Evolutionary conservation across 2,113 vertebrate genomes (phyloP), one percentile per base, ranked within the genome.

Genomic region (Sarotherodon lohbergeri): DNA sequence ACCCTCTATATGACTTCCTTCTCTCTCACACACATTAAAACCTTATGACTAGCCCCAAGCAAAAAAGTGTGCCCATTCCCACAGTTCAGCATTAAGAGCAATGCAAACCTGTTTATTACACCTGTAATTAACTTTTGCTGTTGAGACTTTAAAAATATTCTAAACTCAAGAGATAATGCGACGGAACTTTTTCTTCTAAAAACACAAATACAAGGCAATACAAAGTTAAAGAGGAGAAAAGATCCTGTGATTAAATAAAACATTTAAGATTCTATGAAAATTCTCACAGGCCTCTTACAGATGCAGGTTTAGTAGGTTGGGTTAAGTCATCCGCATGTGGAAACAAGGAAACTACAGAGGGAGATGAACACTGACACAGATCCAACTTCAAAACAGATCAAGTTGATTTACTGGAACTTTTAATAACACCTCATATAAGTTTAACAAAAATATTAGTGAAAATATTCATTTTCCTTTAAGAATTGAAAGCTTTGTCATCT

Each of bases 1-100:
- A 85, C 90, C 86, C 81, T 80, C 68, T 43, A 9, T 13, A 46
- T 0, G 9, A 83, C 56, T 85, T 90, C 87, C 82, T 43, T 73
- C 86, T 82, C 76, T 83, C 36, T 5, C 81, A 76, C 68, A 63
- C 88, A 39, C 71, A 54, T 79, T 22, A 52, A 81, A 89, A 86
- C 54, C 84, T 85, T 76, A 71, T 39, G 80, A 89, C 87, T 55
- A 10, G 90, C 89, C 89, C 57, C 6, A 5, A 81, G 88, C 68
- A 59, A 87, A 89, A 84, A 11, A 66, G n/a, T 19, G 9, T 9
- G 29, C 34, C 48, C 29, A 79, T 83, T 89, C 86, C 81, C 84
- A 86, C 22, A 88, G 66, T 5, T 32, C 78, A 56, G 13, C 43
- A 90, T 27, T 55, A 83, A 9, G 7, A 34, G 68, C 82, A 84